Conservation (phyloP, 2,113 vertebrate species). For the Hemiprocne comata region DNA sequence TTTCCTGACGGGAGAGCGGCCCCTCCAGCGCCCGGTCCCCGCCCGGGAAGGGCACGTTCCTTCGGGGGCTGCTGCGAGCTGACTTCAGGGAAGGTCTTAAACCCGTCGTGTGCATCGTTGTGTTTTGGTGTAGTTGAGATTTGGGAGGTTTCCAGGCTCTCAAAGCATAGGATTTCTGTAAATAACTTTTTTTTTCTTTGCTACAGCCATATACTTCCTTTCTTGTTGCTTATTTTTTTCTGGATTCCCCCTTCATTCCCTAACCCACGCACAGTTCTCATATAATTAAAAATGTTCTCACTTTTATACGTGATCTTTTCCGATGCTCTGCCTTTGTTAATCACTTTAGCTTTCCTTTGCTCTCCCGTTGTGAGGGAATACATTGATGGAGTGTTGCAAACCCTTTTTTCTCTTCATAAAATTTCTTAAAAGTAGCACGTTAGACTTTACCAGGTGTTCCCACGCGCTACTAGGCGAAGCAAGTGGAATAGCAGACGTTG, state of each 20-base stretch:
- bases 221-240: neutral
- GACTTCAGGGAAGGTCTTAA: neutral
- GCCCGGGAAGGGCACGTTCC: slow-evolving; percentile 5
- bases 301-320: neutral
- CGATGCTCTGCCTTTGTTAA: neutral
- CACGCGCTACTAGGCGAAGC: neutral
- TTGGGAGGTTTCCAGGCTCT: neutral
- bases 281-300: neutral
- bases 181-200: neutral
- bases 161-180: neutral
- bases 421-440: neutral
- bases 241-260: neutral
- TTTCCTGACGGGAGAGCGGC: slow-evolving; percentile 51
- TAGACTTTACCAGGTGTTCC: neutral
- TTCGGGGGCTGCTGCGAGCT: neutral
- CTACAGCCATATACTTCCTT: neutral
- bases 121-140: neutral
- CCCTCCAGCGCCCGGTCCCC: neutral
- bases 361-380: neutral
- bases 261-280: neutral
- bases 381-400: neutral
- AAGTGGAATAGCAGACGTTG: neutral
- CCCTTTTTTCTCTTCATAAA: neutral
- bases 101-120: neutral
- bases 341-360: neutral